Conservation (phyloP, 2,888 invertebrate genomes). For the Galerucella pusilla region DNA sequence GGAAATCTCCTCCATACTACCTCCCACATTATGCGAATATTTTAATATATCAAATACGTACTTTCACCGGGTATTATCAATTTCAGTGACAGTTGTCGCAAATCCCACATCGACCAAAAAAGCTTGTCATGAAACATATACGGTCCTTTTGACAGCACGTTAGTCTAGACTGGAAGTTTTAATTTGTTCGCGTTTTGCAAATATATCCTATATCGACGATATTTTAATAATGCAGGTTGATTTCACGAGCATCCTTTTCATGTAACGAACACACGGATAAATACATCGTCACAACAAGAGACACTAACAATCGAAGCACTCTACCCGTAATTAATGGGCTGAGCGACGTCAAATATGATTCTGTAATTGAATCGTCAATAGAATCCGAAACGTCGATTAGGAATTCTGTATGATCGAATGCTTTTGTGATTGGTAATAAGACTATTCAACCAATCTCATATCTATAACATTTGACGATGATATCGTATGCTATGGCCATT, state of each 20-base stretch:
- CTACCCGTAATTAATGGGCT: conserved; percentile 14
- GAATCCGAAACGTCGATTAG: conserved; percentile 14
- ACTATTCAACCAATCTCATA: conserved; percentile 7
- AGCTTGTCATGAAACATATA: too few species aligned
- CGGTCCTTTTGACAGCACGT: too few species aligned
- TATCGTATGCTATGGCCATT: background rate
- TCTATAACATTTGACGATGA: background rate
- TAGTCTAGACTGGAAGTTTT: background rate
- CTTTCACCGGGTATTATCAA: too few species aligned
- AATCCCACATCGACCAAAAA: too few species aligned
- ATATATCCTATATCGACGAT: background rate
- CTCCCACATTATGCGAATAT: too few species aligned
- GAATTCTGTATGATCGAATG: conserved; percentile 10
- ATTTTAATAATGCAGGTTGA: background rate
- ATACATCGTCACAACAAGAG: conserved; percentile 7
- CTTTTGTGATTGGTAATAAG: conserved; percentile 9
- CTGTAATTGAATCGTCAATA: conserved; percentile 18
- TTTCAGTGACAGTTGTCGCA: too few species aligned
- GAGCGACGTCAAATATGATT: conserved; percentile 19
- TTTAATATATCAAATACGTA: too few species aligned
- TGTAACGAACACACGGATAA: background rate
- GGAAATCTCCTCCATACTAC: background rate
- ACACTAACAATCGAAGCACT: conserved; percentile 15
- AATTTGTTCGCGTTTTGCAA: background rate
- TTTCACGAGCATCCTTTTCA: conserved; percentile 1